phyloP scores from a whole-genome alignment of 1,140 invertebrate genomes.

The Drosophila leontia region DNA sequence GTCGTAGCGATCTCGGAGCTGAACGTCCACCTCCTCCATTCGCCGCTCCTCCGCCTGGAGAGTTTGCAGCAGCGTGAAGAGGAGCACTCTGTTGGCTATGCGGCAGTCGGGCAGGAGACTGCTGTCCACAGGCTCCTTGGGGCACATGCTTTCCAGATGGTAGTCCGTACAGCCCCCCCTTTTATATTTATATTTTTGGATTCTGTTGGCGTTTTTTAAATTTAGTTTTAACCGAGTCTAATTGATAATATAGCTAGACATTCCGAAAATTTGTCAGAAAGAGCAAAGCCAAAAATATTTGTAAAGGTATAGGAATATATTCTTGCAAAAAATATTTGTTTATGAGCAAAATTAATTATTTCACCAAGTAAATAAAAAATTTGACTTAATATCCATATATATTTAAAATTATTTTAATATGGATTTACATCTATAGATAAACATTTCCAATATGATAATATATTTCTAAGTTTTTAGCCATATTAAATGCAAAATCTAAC shows the following conservation, averaged over 20 bases:
- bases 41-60: conserved; percentile 42
- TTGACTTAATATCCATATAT: too few relatives aligned
- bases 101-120: conserved; percentile 55
- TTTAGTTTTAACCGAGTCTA: conserved; percentile 13
- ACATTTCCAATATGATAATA: too few relatives aligned
- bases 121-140: conserved; percentile 38
- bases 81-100: conserved; percentile 52
- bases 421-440: too few relatives aligned
- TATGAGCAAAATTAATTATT: too few relatives aligned
- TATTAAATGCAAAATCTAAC: too few relatives aligned
- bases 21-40: conserved; percentile 45
- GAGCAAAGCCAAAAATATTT: neutral
- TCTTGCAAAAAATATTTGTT: too few relatives aligned
- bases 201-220: neutral
- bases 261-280: neutral
- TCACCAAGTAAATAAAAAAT: too few relatives aligned
- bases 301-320: too few relatives aligned
- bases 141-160: conserved; percentile 42
- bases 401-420: too few relatives aligned
- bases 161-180: neutral
- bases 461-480: too few relatives aligned
- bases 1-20: conserved; percentile 60
- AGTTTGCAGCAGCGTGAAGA: conserved; percentile 47
- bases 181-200: neutral
- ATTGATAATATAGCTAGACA: neutral